Percentiles rank a stretch among this genome's conserved stretches.
These are phyloP conservation scores for Hipparchia sbordonii DNA, from an alignment of 2,888 invertebrate species.

Conservation along the genomic window DNA sequence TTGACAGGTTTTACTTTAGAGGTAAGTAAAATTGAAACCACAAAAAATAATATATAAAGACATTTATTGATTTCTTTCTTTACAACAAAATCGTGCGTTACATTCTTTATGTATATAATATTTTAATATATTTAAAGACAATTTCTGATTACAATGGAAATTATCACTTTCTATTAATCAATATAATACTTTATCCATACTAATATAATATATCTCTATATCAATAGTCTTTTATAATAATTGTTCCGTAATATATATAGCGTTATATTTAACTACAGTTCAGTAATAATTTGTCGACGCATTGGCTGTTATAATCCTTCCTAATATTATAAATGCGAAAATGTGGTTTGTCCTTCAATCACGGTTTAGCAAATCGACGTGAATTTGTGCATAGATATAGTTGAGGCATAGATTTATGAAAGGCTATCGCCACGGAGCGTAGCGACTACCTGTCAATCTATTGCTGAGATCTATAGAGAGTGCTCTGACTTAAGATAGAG, in stretches of 20 bases:
- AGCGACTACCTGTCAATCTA: too few species aligned
- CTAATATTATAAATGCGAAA: neutral
- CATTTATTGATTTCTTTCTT: slow-evolving; percentile 33
- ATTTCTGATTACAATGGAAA: slow-evolving; percentile 29
- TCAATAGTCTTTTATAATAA: slow-evolving; percentile 36
- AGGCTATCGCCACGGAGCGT: too few species aligned
- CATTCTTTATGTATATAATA: slow-evolving; percentile 26
- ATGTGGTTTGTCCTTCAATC: neutral
- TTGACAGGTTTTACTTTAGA: too few species aligned
- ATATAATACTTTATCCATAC: neutral
- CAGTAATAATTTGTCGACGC: neutral
- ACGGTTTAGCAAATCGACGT: too few species aligned
- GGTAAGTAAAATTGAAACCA: slow-evolving; percentile 7
- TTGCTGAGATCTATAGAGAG: too few species aligned
- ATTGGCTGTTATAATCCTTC: neutral
- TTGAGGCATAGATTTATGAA: too few species aligned
- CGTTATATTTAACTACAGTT: slow-evolving; percentile 22
- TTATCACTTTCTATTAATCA: slow-evolving; percentile 2
- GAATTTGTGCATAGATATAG: too few species aligned
- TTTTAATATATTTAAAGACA: slow-evolving; percentile 47
- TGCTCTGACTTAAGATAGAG: too few species aligned
- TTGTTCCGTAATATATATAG: slow-evolving; percentile 18
- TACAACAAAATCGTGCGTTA: slow-evolving; percentile 37
- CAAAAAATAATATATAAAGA: slow-evolving; percentile 26
- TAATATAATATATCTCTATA: slow-evolving; percentile 12